Evolutionary conservation across 2,888 invertebrate species (phyloP), one percentile per base, ranked within the genome.

Genomic region (Dermolepida albohirtum): DNA sequence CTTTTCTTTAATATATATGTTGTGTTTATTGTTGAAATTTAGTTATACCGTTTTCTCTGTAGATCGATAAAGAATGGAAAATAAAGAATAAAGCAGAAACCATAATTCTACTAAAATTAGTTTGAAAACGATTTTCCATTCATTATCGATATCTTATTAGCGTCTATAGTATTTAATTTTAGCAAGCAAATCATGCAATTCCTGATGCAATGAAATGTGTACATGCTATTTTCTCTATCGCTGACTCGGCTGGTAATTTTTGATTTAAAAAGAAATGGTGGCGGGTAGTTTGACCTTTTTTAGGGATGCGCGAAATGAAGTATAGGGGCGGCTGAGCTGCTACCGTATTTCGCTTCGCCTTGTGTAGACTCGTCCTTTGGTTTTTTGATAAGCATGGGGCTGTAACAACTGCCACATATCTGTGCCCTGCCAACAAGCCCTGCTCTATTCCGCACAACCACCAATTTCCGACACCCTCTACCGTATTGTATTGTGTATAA

Each of bases 131-230:
- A 50, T 55, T 55, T 55, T 62, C 59, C 59, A 62, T 39, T 49
- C 47, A 47, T 17, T 34, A 16, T 34, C 34, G 59, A 34, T 62
- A 47, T 12, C 69, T 64, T 43, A 29, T 67, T 67, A 67, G 66
- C 59, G 66, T 67, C 66, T 59, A 51, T 75, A 75, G 73, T 73
- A 74, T 70, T 74, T 74, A 73, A 72, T 74, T 73, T 73, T 75
- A 72, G 52, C 71, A 73, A 76, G 77, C 78, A 75, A 75, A 74
- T 74, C 71, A 70, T 74, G 78, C 78, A 77, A 78, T 79, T 81
- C 80, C 79, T 79, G 78, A 80, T 80, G 80, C 81, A 81, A 80
- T 81, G 79, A 81, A 76, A 74, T 79, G 77, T 78, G 75, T 75
- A 73, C 71, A 75, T 78, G 76, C 75, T 64, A 64, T 59, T 66